These are phyloP conservation scores for Eospalax fontanierii DNA, from an alignment of 2,797 vertebrate genomes.

Conservation along the genomic window DNA sequence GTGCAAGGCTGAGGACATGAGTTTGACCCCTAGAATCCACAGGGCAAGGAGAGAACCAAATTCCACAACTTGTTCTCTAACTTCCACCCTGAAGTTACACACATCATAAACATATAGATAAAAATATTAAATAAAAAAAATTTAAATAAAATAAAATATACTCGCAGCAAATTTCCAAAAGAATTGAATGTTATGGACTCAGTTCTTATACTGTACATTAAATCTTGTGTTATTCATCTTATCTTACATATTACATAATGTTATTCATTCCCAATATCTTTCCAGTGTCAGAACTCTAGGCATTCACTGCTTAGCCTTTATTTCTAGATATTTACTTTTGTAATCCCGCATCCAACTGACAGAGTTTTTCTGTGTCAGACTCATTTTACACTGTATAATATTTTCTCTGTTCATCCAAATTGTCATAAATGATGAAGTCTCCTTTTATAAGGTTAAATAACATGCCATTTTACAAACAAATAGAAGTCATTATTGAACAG, in stretches of 20 bases:
- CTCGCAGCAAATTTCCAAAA: neutral
- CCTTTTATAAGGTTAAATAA: neutral
- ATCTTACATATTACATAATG: rapidly evolving
- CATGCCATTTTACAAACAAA: neutral
- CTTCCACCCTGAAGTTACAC: no score
- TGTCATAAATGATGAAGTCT: neutral
- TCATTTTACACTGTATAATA: neutral
- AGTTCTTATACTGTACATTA: neutral
- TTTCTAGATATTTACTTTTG: neutral
- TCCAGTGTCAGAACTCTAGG: neutral
- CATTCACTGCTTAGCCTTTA: neutral
- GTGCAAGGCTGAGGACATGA: no score
- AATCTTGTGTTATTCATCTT: neutral
- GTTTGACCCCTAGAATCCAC: no score
- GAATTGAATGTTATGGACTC: neutral
- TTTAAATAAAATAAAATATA: neutral
- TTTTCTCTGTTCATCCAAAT: neutral
- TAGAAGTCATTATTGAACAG: no score
- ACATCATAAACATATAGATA: no score
- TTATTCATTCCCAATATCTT: neutral
- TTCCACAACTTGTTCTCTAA: no score
- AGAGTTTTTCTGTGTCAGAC: neutral
- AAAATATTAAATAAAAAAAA: no score
- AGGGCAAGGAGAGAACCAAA: no score
- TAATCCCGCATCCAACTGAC: neutral